phyloP scores from a whole-genome alignment of 1,140 invertebrate genomes.

The Heliconius hermathena region DNA sequence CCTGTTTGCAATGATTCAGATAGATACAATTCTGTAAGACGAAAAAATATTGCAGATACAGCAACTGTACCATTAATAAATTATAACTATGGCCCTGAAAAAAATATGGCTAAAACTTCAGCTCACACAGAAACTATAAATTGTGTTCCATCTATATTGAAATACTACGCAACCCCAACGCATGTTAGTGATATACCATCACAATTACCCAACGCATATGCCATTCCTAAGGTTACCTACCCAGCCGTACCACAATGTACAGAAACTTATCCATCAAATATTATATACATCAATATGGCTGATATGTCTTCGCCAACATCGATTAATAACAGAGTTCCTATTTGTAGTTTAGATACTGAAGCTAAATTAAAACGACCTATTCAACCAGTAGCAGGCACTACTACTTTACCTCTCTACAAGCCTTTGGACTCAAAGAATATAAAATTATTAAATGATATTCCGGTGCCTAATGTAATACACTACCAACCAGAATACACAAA shows the following conservation, averaged over 20 bases:
- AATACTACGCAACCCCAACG: background rate
- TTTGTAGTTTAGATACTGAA: background rate
- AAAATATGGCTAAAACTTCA: background rate
- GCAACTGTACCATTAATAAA: background rate
- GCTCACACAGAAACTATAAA: background rate
- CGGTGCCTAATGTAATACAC: background rate
- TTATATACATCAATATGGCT: constrained; percentile 6
- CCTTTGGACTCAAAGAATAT: background rate
- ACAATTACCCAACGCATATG: background rate
- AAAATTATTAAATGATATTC: background rate
- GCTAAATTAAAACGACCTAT: constrained; percentile 1
- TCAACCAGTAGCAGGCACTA: background rate
- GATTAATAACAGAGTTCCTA: background rate
- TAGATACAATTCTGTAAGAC: background rate
- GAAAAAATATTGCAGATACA: background rate
- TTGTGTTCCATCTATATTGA: background rate
- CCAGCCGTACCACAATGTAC: background rate
- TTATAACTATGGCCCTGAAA: background rate
- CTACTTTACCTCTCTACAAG: background rate
- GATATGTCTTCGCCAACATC: background rate
- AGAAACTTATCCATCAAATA: background rate
- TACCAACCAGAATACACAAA: background rate
- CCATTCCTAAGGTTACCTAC: background rate
- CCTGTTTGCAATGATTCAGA: background rate
- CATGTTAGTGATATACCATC: background rate